These are phyloP conservation scores for Rhinatrema bivittatum DNA, from an alignment of 2,797 vertebrate species.

Conservation along the genomic window DNA sequence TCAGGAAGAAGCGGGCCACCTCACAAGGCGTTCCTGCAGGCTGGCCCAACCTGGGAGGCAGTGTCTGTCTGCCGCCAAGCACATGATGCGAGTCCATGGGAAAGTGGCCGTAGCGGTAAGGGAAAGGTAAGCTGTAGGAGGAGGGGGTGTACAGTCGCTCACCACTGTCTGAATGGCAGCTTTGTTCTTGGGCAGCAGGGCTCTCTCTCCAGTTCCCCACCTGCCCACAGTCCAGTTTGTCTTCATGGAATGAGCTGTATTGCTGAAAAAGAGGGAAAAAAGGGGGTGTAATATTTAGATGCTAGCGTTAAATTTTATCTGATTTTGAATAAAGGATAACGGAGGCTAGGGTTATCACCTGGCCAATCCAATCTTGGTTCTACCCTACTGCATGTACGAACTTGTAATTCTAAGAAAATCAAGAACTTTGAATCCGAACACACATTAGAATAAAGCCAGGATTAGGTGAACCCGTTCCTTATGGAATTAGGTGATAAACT, in stretches of 20 bases:
- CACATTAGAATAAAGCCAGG: no score
- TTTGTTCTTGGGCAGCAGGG: constrained; percentile 56
- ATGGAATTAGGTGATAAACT: no score
- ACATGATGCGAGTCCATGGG: constrained; percentile 57
- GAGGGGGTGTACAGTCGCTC: constrained; percentile 62
- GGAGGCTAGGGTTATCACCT: no score
- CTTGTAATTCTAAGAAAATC: no score
- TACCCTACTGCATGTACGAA: no score
- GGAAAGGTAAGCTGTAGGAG: constrained; percentile 61
- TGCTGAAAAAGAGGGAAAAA: constrained; percentile 37
- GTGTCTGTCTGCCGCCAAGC: constrained; percentile 54
- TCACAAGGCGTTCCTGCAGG: constrained; percentile 61
- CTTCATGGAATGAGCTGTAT: constrained; percentile 56
- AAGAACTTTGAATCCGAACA: no score
- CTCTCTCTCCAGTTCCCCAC: constrained; percentile 64
- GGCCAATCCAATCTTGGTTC: no score
- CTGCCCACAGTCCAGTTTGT: constrained; percentile 64
- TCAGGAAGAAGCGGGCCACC: constrained; percentile 67
- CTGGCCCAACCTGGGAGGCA: constrained; percentile 55
- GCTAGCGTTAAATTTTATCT: no score
- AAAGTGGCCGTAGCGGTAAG: constrained; percentile 66
- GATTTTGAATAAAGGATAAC: no score
- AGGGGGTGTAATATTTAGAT: neutral
- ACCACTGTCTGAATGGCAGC: constrained; percentile 57
- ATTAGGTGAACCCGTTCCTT: no score